These are phyloP conservation scores for Pristionchus mayeri DNA, from an alignment of 2,888 invertebrate species.

Conservation along the genomic window DNA sequence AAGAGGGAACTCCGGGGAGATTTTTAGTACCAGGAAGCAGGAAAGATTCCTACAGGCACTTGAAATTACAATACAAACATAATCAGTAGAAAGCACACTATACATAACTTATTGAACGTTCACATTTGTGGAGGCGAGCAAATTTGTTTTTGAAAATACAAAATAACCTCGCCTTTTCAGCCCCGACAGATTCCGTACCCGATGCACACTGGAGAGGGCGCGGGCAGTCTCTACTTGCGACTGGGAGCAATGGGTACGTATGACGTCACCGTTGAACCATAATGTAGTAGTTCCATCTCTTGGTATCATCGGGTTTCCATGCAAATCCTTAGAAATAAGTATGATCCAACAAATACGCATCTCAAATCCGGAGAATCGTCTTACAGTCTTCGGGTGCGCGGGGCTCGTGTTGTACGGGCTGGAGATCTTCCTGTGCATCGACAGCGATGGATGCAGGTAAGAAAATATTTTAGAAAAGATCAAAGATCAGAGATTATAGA, in stretches of 20 bases:
- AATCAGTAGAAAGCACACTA: too few relatives aligned
- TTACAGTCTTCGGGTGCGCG: constrained; percentile 72
- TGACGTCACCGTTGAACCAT: too few relatives aligned
- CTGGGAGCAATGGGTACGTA: constrained; percentile 71
- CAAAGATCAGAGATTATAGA: too few relatives aligned
- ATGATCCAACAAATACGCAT: too few relatives aligned
- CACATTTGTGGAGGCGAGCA: too few relatives aligned
- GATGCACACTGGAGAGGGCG: constrained; percentile 69
- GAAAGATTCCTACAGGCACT: too few relatives aligned
- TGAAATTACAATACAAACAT: too few relatives aligned
- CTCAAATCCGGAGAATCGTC: not conserved
- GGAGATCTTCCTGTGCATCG: constrained; percentile 67
- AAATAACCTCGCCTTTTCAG: constrained; percentile 51
- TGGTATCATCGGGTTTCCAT: not conserved
- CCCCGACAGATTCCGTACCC: constrained; percentile 60
- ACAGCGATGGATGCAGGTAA: constrained; percentile 60
- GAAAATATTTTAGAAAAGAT: not conserved
- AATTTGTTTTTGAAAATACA: not conserved
- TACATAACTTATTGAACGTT: too few relatives aligned
- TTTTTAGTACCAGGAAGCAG: too few relatives aligned
- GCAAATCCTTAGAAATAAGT: too few relatives aligned
- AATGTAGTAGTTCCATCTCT: too few relatives aligned
- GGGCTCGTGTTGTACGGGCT: constrained; percentile 74
- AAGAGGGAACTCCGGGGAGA: too few relatives aligned
- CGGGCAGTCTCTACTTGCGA: constrained; percentile 72